phyloP scores from a whole-genome alignment of 2,888 invertebrate genomes.

The Ormyrus nitidulus region DNA sequence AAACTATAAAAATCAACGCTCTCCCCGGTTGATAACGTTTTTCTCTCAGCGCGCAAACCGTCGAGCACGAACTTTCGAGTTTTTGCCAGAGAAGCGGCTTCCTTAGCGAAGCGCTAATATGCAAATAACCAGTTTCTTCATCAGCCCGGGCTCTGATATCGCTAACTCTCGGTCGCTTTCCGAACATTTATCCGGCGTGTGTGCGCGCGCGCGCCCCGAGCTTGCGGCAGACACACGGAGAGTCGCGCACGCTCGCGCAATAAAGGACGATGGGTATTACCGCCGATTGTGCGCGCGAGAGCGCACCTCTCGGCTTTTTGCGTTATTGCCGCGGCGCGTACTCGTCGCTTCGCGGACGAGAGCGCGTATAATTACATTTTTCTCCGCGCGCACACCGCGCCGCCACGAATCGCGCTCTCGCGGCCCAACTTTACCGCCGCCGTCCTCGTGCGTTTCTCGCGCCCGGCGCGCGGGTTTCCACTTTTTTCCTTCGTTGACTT shows the following conservation, averaged over 20 bases:
- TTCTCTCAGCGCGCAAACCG: no score
- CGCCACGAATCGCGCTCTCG: background rate
- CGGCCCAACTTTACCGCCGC: background rate
- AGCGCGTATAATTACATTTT: constrained; percentile 51
- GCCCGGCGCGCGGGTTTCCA: background rate
- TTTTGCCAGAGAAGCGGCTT: no score
- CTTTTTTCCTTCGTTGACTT: background rate
- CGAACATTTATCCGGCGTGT: no score
- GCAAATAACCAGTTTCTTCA: no score
- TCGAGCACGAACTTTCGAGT: no score
- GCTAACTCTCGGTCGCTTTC: no score
- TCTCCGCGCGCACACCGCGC: constrained; percentile 26
- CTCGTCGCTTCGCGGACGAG: background rate
- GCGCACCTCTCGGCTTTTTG: constrained; percentile 23
- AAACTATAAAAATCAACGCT: no score
- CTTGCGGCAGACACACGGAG: background rate
- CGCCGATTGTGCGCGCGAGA: constrained; percentile 9
- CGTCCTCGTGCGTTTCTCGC: background rate
- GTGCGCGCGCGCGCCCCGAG: background rate
- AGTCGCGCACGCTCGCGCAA: background rate
- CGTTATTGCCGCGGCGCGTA: constrained; percentile 18
- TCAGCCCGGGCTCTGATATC: no score
- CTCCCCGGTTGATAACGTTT: no score
- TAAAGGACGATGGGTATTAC: constrained; percentile 19
- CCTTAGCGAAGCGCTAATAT: no score